A percentile compares a stretch with the other conserved stretches of the same genome.
Evolutionary conservation across 2,888 invertebrate genomes (phyloP).

Genomic region (Macaria notata): DNA sequence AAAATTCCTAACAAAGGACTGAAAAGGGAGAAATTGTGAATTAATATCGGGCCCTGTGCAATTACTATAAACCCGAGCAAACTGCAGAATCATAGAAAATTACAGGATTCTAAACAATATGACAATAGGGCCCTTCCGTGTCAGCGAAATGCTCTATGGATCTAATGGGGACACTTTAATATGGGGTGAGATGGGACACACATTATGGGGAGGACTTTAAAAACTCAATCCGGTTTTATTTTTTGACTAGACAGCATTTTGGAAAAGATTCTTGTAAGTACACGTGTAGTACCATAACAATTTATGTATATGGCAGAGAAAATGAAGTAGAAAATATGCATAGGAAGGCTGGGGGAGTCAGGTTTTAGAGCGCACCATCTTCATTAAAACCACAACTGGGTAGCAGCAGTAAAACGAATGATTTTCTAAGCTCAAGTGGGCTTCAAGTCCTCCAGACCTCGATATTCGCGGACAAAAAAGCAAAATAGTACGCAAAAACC

Average conservation of each 20-base stretch:
- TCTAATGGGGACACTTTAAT: slow-evolving; percentile 77
- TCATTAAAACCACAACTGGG: slow-evolving; percentile 13
- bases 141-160: slow-evolving; percentile 52
- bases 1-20: slow-evolving; percentile 63
- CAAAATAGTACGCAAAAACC: slow-evolving; percentile 74
- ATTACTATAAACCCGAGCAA: slow-evolving; percentile 67
- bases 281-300: no score
- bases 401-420: slow-evolving; percentile 9
- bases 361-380: no score
- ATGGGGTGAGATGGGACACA: slow-evolving; percentile 49
- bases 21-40: slow-evolving; percentile 62
- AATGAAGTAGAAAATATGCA: no score
- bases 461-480: slow-evolving; percentile 59
- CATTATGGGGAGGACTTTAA: slow-evolving; percentile 16
- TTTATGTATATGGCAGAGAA: no score
- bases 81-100: slow-evolving; percentile 76
- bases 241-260: neutral
- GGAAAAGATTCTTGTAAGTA: neutral
- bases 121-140: slow-evolving; percentile 62
- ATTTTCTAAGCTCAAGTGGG: slow-evolving; percentile 46
- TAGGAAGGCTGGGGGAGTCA: no score
- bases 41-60: slow-evolving; percentile 64
- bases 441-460: slow-evolving; percentile 52
- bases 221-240: slow-evolving; percentile 3
- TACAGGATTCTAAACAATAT: slow-evolving; percentile 72